Evolutionary conservation across 2,113 vertebrate species (phyloP), one percentile per base, ranked within the genome.

Genomic region (Perca flavescens): DNA sequence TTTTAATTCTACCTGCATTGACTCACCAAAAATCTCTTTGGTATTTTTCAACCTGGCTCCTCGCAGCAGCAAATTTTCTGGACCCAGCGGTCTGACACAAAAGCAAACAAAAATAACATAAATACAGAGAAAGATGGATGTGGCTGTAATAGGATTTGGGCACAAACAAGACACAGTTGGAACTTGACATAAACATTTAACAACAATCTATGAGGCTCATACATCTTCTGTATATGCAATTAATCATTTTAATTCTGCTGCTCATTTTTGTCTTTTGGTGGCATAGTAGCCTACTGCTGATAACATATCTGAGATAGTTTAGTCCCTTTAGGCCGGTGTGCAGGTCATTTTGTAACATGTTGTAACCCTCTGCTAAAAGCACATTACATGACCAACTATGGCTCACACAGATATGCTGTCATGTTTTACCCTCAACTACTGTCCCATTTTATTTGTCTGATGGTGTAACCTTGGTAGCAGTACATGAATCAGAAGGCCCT

Each of bases 11-110:
- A 25, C 22, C 22, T 36, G 10, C 28, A 64, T 19, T 21, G 28
- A 82, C 96, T 87, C 94, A 99, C 98, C 98, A 94, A 96, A 99
- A 92, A 99, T 98, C 95, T 99, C 97, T 96, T 96, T 99, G 93
- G 98, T 97, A 93, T 99, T 99, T 96, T 99, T 99, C 88, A 99
- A 95, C 94, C 98, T 96, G 91, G 98, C 98, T 91, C 98, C 98
- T 88, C 98, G 96, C 91, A 99, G 97, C 91, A 99, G 95, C 80
- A 99, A 94, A 93, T 97, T 99, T 94, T 99, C 98, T 79, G 97
- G 97, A 61, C 97, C 98, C 82, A 99, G 94, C 47, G 98, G 96
- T 94, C 98, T 99, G 66, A 94, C 77, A 47, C 14, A 52, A 60
- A 54, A 63, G 54, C 21, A 79, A 79, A 85, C 12, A 79, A 25